Conservation (phyloP, 2,888 invertebrate genomes). For the Leistus spinibarbis region DNA sequence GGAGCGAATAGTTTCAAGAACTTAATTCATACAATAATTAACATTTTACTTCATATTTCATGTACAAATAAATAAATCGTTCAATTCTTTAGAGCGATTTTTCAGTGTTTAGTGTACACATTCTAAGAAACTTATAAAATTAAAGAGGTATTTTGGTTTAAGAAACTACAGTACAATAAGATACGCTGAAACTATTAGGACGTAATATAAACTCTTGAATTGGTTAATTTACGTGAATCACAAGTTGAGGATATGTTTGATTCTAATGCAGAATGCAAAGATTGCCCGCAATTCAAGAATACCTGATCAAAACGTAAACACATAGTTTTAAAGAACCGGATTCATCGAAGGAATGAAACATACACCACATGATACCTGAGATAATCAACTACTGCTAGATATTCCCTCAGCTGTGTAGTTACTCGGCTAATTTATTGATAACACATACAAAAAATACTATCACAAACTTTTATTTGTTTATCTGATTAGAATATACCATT, state of each 20-base stretch:
- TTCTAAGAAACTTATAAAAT: too few species aligned
- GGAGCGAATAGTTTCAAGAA: too few species aligned
- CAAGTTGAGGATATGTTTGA: not conserved
- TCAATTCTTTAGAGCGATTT: too few species aligned
- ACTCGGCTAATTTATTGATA: slow-evolving; percentile 1
- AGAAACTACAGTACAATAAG: too few species aligned
- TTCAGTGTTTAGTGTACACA: too few species aligned
- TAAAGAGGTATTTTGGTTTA: too few species aligned
- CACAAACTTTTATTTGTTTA: not conserved
- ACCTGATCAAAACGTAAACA: not conserved
- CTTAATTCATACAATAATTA: too few species aligned
- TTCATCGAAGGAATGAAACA: not conserved
- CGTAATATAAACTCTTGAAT: too few species aligned
- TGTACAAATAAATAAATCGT: too few species aligned
- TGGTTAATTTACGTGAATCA: not conserved
- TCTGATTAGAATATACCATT: not conserved
- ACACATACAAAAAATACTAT: not conserved
- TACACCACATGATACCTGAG: not conserved
- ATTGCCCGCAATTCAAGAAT: not conserved
- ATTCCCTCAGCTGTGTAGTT: slow-evolving; percentile 5
- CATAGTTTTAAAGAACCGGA: not conserved
- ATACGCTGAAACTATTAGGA: too few species aligned
- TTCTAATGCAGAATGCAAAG: not conserved
- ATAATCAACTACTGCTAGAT: slow-evolving; percentile 30
- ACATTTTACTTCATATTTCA: too few species aligned